These are phyloP conservation scores for Diplodus puntazzo DNA, from an alignment of 2,797 vertebrate genomes.

Conservation along the genomic window DNA sequence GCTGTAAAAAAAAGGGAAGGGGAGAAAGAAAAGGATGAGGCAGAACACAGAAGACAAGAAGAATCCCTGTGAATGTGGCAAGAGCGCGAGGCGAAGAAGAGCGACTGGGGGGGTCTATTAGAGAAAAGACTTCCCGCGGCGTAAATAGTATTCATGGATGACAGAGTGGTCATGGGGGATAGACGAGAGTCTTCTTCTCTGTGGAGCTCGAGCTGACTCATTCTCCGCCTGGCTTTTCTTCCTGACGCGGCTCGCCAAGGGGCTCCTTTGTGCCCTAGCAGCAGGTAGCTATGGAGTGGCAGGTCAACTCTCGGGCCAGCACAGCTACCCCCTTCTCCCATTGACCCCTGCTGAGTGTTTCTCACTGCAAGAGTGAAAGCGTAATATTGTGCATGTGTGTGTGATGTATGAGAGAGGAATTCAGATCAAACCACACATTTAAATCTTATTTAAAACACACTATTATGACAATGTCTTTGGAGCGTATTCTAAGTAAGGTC, in stretches of 20 bases:
- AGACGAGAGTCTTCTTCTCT: constrained; percentile 78
- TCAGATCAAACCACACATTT: constrained; percentile 1
- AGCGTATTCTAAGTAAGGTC: neutral
- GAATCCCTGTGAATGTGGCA: constrained; percentile 68
- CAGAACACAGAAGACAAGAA: constrained; percentile 74
- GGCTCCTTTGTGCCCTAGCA: constrained; percentile 86
- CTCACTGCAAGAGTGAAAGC: constrained; percentile 59
- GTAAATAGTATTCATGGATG: constrained; percentile 87
- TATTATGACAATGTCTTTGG: neutral
- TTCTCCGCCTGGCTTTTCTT: constrained; percentile 85
- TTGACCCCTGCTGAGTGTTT: constrained; percentile 71
- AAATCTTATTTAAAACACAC: constrained; percentile 8
- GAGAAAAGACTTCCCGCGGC: constrained; percentile 86
- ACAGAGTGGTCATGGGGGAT: constrained; percentile 86
- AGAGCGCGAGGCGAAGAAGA: constrained; percentile 66
- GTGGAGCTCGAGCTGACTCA: constrained; percentile 80
- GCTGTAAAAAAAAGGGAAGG: constrained; percentile 71
- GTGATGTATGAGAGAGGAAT: constrained; percentile 25
- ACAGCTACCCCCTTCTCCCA: constrained; percentile 61
- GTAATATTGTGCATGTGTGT: constrained; percentile 45
- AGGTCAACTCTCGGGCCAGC: constrained; percentile 85
- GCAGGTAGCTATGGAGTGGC: constrained; percentile 88
- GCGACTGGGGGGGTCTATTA: constrained; percentile 73
- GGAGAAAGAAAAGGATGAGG: constrained; percentile 75
- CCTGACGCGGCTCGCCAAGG: constrained; percentile 74